These are phyloP conservation scores for Trematomus bernacchii DNA, from an alignment of 2,797 vertebrate genomes.

Conservation along the genomic window DNA sequence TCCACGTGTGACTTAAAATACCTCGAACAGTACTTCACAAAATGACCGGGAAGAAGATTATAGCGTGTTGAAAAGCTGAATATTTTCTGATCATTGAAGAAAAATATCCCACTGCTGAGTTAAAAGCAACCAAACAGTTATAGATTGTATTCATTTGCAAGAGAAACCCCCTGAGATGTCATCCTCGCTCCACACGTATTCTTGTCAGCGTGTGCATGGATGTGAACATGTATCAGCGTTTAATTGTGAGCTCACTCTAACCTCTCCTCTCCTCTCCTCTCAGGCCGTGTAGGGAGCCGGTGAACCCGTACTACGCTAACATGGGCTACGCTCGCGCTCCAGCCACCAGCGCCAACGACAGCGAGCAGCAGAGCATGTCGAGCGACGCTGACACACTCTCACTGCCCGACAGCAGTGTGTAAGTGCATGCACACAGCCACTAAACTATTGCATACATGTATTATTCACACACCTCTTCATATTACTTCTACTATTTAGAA, in stretches of 20 bases:
- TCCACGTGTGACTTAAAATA: too few species aligned
- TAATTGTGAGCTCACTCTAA: background rate
- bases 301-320: slow-evolving; percentile 95
- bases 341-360: slow-evolving; percentile 95
- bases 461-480: too few species aligned
- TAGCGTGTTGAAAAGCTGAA: background rate
- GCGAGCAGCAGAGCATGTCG: slow-evolving; percentile 98
- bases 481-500: too few species aligned
- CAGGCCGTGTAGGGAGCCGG: slow-evolving; percentile 90
- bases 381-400: slow-evolving; percentile 96
- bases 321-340: slow-evolving; percentile 93
- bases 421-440: slow-evolving; percentile 70
- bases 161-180: background rate
- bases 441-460: background rate
- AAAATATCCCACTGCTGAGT: background rate
- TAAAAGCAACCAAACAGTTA: background rate
- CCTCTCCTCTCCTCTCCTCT: background rate
- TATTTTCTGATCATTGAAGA: background rate
- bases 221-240: background rate
- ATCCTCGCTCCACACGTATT: background rate
- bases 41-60: too few species aligned
- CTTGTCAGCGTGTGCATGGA: background rate
- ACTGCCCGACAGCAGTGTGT: slow-evolving; percentile 97
- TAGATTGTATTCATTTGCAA: background rate
- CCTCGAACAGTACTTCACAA: too few species aligned